phyloP scores from a whole-genome alignment of 2,797 vertebrate genomes.

The Allochrocebus solatus region DNA sequence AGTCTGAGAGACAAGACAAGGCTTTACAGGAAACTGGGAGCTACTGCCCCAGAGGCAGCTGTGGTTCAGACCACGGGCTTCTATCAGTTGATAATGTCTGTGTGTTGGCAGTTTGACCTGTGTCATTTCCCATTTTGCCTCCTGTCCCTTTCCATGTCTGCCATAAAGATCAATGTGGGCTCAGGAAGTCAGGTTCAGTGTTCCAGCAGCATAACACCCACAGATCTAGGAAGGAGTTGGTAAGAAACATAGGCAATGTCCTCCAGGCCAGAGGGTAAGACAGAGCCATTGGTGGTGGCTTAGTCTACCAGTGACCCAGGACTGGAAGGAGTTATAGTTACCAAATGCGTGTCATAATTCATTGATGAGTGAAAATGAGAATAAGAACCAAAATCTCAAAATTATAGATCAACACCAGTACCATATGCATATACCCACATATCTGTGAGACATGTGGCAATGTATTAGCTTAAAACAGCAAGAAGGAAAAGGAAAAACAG shows the following conservation, averaged over 20 bases:
- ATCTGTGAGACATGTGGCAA: neutral
- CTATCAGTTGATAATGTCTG: neutral
- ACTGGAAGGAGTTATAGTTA: neutral
- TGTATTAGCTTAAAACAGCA: neutral
- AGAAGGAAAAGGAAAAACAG: neutral
- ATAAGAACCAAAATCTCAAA: neutral
- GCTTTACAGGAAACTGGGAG: neutral
- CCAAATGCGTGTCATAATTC: too few relatives aligned
- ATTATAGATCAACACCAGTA: neutral
- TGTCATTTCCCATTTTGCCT: neutral
- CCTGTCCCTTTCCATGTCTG: neutral
- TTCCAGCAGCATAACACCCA: neutral
- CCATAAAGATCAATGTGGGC: neutral
- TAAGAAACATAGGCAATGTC: neutral
- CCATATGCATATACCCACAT: too few relatives aligned
- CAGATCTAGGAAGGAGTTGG: neutral
- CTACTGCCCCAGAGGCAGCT: neutral
- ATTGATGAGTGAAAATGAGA: too few relatives aligned
- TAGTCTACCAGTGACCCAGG: neutral
- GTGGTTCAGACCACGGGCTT: neutral
- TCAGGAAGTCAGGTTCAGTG: neutral
- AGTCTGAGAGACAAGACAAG: slow-evolving; percentile 21
- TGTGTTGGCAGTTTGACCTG: neutral
- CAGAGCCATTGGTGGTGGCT: neutral
- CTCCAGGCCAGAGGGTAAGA: neutral